These are phyloP conservation scores for Burhinus bistriatus DNA, from an alignment of 2,113 vertebrate genomes.

Conservation along the genomic window DNA sequence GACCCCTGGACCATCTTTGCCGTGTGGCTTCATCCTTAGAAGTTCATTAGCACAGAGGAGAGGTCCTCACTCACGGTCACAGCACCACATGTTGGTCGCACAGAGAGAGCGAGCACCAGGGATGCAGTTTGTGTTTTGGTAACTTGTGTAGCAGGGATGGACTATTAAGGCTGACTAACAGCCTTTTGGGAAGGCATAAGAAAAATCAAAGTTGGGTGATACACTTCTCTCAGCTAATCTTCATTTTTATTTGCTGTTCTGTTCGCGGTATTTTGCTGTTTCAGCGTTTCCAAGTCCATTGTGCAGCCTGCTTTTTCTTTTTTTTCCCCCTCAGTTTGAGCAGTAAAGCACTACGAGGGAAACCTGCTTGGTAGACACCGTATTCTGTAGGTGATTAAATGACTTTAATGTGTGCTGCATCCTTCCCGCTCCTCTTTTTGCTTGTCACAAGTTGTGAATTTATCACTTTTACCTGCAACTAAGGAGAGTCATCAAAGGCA, in stretches of 20 bases:
- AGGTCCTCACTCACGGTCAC: not conserved
- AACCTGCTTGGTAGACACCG: not conserved
- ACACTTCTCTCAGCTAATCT: not conserved
- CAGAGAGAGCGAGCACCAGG: not conserved
- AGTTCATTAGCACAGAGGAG: not conserved
- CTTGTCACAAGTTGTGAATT: conserved; percentile 36
- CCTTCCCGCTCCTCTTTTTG: not conserved
- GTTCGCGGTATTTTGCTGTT: not conserved
- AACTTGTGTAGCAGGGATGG: not conserved
- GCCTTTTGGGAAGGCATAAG: not conserved
- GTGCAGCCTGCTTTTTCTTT: not conserved
- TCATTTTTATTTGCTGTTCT: not conserved
- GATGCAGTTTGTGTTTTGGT: not conserved
- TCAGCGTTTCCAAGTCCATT: not conserved
- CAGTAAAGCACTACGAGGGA: not conserved
- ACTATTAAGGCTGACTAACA: not conserved
- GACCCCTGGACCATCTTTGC: not conserved
- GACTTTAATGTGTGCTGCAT: not conserved
- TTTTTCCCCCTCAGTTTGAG: not conserved
- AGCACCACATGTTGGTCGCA: not conserved
- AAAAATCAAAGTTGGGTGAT: not conserved
- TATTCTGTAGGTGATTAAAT: not conserved
- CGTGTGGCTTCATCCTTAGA: not conserved
- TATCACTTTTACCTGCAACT: conserved; percentile 12
- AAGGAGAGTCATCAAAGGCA: conserved; percentile 30